phyloP scores from a whole-genome alignment of 2,797 vertebrate species.

The Enteromius unitaeniatus region DNA sequence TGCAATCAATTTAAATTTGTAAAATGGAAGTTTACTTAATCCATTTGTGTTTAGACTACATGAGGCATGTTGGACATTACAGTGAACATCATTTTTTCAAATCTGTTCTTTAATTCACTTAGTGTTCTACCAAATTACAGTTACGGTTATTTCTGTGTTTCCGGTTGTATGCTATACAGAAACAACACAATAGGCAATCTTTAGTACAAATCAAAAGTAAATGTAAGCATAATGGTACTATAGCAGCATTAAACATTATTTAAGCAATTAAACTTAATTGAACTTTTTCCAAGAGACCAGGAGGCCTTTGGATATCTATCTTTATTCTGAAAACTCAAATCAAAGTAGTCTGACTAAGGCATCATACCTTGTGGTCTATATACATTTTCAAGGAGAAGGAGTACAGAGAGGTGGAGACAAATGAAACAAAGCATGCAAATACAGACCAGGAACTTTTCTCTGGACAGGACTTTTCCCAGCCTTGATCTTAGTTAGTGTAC shows the following conservation, averaged over 20 bases:
- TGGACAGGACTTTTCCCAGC: too few relatives aligned
- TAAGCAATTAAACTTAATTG: not conserved
- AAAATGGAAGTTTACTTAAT: slow-evolving; percentile 31
- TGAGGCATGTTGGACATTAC: slow-evolving; percentile 2
- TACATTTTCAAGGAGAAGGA: too few relatives aligned
- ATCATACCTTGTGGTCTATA: too few relatives aligned
- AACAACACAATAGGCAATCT: not conserved
- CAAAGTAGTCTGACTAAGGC: too few relatives aligned
- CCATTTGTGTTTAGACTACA: not conserved
- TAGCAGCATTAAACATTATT: not conserved
- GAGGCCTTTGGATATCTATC: too few relatives aligned
- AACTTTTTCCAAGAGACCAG: too few relatives aligned
- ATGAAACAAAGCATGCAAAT: too few relatives aligned
- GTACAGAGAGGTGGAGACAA: too few relatives aligned
- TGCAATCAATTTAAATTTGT: slow-evolving; percentile 34
- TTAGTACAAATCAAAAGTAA: not conserved
- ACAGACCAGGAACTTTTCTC: too few relatives aligned
- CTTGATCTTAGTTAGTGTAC: too few relatives aligned
- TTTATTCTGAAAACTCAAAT: too few relatives aligned
- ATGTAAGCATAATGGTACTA: not conserved
- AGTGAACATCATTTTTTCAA: not conserved
- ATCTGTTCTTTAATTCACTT: slow-evolving; percentile 12
- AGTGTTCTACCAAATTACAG: not conserved
- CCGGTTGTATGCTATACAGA: not conserved
- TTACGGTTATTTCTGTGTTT: not conserved